Evolutionary conservation across 2,888 invertebrate genomes (phyloP), one percentile per base, ranked within the genome.

Genomic region (Caenorhabditis afra): DNA sequence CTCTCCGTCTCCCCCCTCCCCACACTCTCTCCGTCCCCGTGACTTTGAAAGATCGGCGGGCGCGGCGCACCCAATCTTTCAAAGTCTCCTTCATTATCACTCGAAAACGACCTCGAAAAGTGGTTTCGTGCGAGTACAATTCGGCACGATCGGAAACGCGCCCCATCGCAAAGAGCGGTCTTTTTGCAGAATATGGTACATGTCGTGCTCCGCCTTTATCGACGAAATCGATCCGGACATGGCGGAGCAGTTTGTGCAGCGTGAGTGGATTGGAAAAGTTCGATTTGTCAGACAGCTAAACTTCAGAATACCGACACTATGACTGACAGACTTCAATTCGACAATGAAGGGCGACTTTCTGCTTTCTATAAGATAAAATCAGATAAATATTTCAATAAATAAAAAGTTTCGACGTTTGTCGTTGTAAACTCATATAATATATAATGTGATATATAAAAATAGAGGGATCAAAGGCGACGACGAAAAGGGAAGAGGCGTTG

Each of bases 31-130:
- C 16, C n/a, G 12, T 16, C n/a, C 53, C 53, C 47, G 58, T 64
- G 73, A 73, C 73, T 73, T 73, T 73, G 64, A 73, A 65, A 73
- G 73, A 73, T 57, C 49, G 41, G 29, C n/a, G n/a, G 23, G 35
- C 57, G 50, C 45, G 37, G 18, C 62, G 49, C 62, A 53, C 62
- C 64, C 73, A 50, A 73, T 65, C 64, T 73, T 73, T 73, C 73
- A 73, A 71, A 73, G 58, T 73, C 57, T 47, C 55, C 22, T 50
- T 53, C 70, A n/a, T 62, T 71, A 71, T 62, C 70, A 55, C 39
- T 70, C 70, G 29, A 20, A 68, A 23, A 41, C 37, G 71, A 41
- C 64, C 57, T 71, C 74, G 35, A 58, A 62, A 65, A 20, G 39
- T 29, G 29, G 29, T 29, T 29, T 29, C n/a, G n/a, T 29, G 29